Percentiles rank a stretch among this genome's conserved stretches.
Evolutionary conservation across 2,113 vertebrate genomes (phyloP).

Genomic region (Leptodactylus fuscus): DNA sequence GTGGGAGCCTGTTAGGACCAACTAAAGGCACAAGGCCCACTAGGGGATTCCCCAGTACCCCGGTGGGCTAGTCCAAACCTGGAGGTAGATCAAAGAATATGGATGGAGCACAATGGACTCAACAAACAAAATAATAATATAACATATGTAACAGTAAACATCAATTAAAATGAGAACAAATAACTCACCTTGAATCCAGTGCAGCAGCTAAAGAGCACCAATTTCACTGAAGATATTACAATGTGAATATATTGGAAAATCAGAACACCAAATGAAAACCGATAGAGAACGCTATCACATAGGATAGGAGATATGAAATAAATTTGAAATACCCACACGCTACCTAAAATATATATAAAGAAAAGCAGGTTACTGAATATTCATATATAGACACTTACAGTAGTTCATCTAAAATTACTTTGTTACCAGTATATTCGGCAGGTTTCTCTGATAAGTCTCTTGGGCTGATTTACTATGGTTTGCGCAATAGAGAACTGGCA

Average conservation of each 20-base stretch:
- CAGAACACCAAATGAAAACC: constrained; percentile 32
- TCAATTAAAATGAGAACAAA: not conserved
- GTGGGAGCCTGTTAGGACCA: too few relatives aligned
- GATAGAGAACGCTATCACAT: constrained; percentile 16
- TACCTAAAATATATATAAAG: constrained; percentile 26
- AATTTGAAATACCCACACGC: constrained; percentile 30
- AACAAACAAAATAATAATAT: too few relatives aligned
- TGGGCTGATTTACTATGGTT: too few relatives aligned
- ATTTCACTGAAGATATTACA: not conserved
- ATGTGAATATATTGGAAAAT: constrained; percentile 31
- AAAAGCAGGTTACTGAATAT: not conserved
- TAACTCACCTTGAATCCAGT: constrained; percentile 15
- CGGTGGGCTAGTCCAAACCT: too few relatives aligned
- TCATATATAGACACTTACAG: not conserved
- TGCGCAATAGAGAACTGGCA: too few relatives aligned
- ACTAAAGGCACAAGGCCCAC: too few relatives aligned
- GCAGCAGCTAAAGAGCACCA: not conserved
- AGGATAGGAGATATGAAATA: not conserved
- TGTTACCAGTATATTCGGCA: too few relatives aligned
- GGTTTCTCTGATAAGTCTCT: too few relatives aligned
- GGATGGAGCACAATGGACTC: too few relatives aligned
- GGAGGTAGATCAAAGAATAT: too few relatives aligned
- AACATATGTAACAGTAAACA: not conserved
- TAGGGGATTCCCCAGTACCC: too few relatives aligned
- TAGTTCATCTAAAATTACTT: not conserved